Evolutionary conservation across 1,140 invertebrate species (phyloP).

Genomic region (Aphis gossypii): DNA sequence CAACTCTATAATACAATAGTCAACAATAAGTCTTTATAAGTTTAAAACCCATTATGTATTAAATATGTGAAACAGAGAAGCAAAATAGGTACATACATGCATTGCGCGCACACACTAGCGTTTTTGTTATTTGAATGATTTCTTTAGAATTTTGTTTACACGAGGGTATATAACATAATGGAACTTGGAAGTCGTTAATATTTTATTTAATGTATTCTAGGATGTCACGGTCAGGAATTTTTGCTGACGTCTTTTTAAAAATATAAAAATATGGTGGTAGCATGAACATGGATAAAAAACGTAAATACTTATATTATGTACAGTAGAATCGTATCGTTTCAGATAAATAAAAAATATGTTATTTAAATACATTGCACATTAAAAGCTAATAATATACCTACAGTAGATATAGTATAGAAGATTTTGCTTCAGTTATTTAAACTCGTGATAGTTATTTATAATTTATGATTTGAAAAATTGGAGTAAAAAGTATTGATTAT

Average conservation of each 20-base stretch:
- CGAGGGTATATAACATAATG: not conserved
- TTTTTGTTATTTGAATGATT: constrained; percentile 18
- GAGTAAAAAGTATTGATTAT: constrained; percentile 1
- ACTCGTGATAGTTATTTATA: not conserved
- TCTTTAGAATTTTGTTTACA: constrained; percentile 15
- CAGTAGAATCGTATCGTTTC: not conserved
- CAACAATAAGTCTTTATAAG: not conserved
- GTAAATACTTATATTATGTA: not conserved
- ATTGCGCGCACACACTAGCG: not conserved
- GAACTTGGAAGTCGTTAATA: constrained; percentile 19
- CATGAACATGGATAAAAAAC: not conserved
- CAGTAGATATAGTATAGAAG: not conserved
- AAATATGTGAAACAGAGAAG: not conserved
- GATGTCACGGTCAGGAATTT: constrained; percentile 29
- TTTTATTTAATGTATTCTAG: constrained; percentile 36
- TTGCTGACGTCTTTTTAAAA: not conserved
- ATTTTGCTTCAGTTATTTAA: not conserved
- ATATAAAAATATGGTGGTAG: not conserved
- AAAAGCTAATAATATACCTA: not conserved
- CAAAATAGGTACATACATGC: not conserved
- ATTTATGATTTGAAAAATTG: not conserved
- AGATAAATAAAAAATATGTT: not conserved
- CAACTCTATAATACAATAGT: not conserved
- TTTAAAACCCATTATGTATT: not conserved
- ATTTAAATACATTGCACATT: not conserved